Evolutionary conservation across 2,113 vertebrate species (phyloP).

Genomic region (Triplophysa tibetana): DNA sequence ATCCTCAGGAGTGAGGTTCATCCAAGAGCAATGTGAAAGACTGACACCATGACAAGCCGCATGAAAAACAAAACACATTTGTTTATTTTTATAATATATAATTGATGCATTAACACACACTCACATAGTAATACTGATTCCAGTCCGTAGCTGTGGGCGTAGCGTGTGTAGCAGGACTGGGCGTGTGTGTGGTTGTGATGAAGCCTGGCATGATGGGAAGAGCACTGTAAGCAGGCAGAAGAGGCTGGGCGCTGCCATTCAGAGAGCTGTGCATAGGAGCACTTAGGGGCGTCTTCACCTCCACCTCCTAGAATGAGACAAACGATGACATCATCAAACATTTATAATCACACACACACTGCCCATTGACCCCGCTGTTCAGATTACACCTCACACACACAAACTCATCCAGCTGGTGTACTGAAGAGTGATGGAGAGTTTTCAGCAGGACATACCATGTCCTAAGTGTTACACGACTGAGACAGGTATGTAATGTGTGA

Average conservation of each 20-base stretch:
- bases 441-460: slow-evolving; percentile 61
- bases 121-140: slow-evolving; percentile 80
- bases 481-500: slow-evolving; percentile 24
- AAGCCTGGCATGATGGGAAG: slow-evolving; percentile 77
- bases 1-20: no score
- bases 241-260: slow-evolving; percentile 67
- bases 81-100: no score
- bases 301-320: slow-evolving; percentile 47
- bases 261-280: slow-evolving; percentile 66
- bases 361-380: background rate
- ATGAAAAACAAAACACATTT: no score
- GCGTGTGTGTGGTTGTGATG: slow-evolving; percentile 69
- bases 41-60: no score
- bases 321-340: slow-evolving; percentile 34
- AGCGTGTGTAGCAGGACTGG: slow-evolving; percentile 57
- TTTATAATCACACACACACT: slow-evolving; percentile 19
- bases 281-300: slow-evolving; percentile 61
- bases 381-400: slow-evolving; percentile 9
- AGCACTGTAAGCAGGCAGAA: slow-evolving; percentile 74
- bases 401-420: slow-evolving; percentile 57
- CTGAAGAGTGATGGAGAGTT: slow-evolving; percentile 59
- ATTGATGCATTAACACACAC: slow-evolving; percentile 44
- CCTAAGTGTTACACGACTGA: slow-evolving; percentile 51
- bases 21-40: no score
- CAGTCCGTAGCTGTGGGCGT: slow-evolving; percentile 69